phyloP scores from a whole-genome alignment of 2,888 invertebrate genomes.

The Cephus sareptanus region DNA sequence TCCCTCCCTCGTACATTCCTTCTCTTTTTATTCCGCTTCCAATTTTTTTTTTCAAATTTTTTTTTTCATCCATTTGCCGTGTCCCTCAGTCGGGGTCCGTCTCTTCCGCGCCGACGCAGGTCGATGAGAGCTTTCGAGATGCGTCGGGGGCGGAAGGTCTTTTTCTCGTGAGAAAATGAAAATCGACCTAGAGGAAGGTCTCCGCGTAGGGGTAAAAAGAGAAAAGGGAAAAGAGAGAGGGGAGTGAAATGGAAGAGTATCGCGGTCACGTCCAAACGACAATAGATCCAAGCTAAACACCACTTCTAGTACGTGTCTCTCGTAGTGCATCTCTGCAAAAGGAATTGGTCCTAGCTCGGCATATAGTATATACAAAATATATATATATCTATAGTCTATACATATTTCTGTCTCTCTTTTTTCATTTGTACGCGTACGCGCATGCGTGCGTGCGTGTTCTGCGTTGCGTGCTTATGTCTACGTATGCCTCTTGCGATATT shows the following conservation, averaged over 20 bases:
- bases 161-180: not conserved
- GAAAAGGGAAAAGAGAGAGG: not conserved
- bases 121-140: not conserved
- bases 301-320: constrained; percentile 4
- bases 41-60: constrained; percentile 14
- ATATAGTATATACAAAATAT: not conserved
- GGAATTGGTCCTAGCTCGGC: constrained; percentile 1
- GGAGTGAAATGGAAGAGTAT: not conserved
- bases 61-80: constrained; percentile 29
- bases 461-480: not conserved
- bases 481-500: not conserved
- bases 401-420: not conserved
- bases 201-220: not conserved
- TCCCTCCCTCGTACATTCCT: not conserved
- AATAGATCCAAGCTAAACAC: constrained; percentile 1
- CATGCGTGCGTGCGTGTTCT: not conserved
- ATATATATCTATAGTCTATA: no score
- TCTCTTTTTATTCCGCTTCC: constrained; percentile 5
- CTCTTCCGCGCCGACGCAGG: not conserved
- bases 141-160: not conserved
- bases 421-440: not conserved
- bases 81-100: not conserved
- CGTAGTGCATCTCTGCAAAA: constrained; percentile 5
- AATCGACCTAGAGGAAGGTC: not conserved
- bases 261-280: not conserved